Evolutionary conservation across 2,888 invertebrate species (phyloP), one percentile per base, ranked within the genome.

Genomic region (Anodontia alba): DNA sequence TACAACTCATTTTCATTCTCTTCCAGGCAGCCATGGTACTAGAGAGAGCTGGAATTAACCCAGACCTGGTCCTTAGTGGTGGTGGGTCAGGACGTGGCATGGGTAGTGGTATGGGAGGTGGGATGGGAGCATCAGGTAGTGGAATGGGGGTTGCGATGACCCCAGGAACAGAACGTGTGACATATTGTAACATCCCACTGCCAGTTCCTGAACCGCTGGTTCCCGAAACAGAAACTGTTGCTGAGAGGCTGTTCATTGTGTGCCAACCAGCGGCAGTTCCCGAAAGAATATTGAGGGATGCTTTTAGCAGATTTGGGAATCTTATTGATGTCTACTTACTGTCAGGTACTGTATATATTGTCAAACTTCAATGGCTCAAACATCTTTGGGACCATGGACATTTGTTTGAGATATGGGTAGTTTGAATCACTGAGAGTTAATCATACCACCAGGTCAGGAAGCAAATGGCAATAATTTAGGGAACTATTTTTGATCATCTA

Each of bases 321-420:
- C 95, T 98, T 15, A 98, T 98, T 78, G 98, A 98, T 94, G 97
- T 98, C 1, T 98, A 98, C 93, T 96, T 98, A 94, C 95, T 98
- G 88, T 97, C 97, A 69, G 97, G 98, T 93, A 70, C n/a, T 74
- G 88, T 5, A 49, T 49, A 42, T 42, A n/a, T n/a, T n/a, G n/a
- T n/a, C n/a, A n/a, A n/a, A n/a, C n/a, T n/a, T n/a, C n/a, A n/a
- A n/a, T n/a, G n/a, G n/a, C n/a, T n/a, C n/a, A n/a, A 38, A 38
- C 5, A 12, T 38, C 12, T n/a, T 38, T 26, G 20, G 10, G 7
- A 38, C n/a, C 38, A 57, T n/a, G n/a, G n/a, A n/a, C n/a, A n/a
- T n/a, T n/a, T n/a, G n/a, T n/a, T n/a, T n/a, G n/a, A n/a, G n/a
- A n/a, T n/a, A n/a, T n/a, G n/a, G n/a, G n/a, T n/a, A n/a, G n/a